Conservation (phyloP, 1,140 invertebrate species). For the Sinonovacula constricta region DNA sequence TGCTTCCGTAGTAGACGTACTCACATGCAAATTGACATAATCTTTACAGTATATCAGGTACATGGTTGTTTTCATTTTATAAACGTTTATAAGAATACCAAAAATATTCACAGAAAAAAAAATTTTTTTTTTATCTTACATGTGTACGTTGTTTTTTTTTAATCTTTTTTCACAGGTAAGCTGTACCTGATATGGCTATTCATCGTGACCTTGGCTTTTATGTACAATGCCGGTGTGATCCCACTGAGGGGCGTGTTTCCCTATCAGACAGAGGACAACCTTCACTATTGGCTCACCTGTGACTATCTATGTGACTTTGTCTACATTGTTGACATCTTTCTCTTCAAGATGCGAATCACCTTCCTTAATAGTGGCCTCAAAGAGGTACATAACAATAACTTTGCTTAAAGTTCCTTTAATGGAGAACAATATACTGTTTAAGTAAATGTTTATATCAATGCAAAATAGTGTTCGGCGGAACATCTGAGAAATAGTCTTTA, state of each 20-base stretch:
- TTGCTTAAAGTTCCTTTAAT: too few relatives aligned
- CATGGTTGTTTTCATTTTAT: too few relatives aligned
- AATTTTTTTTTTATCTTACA: too few relatives aligned
- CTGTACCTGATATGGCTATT: constrained; percentile 90
- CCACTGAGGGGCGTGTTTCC: constrained; percentile 88
- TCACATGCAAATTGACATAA: not conserved
- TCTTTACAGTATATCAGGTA: not conserved
- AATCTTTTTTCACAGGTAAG: constrained; percentile 63
- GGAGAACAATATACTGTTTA: too few relatives aligned
- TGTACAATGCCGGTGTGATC: constrained; percentile 94
- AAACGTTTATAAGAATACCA: too few relatives aligned
- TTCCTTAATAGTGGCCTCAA: constrained; percentile 78
- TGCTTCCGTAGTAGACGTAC: too few relatives aligned
- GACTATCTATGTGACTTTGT: constrained; percentile 91
- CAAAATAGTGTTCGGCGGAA: too few relatives aligned
- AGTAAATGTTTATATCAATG: too few relatives aligned
- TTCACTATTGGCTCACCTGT: constrained; percentile 84
- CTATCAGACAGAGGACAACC: constrained; percentile 71
- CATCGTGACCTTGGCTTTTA: constrained; percentile 87
- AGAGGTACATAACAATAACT: too few relatives aligned
- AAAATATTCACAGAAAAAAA: too few relatives aligned
- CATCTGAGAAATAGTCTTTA: too few relatives aligned
- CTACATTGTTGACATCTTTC: constrained; percentile 89
- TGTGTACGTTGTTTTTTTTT: not conserved
- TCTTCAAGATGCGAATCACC: constrained; percentile 86